phyloP scores from a whole-genome alignment of 92 coral and sea anemone genomes.

The Umimayanthus chanpuru region DNA sequence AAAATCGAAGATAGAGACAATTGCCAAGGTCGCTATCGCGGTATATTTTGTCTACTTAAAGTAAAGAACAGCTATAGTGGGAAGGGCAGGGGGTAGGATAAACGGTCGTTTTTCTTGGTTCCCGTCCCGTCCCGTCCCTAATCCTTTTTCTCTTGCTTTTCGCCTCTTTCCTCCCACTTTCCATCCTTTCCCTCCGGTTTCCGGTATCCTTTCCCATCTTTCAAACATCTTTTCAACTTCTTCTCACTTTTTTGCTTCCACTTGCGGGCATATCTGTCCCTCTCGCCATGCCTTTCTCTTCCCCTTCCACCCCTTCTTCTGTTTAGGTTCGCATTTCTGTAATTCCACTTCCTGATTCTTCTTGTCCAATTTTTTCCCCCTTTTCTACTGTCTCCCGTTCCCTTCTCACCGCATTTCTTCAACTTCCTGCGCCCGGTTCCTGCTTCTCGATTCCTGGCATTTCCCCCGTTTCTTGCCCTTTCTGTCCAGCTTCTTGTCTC shows the following conservation, averaged over 20 bases:
- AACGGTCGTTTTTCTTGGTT: too few relatives aligned
- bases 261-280: background rate
- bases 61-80: background rate
- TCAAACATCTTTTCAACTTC: too few relatives aligned
- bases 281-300: background rate
- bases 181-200: too few relatives aligned
- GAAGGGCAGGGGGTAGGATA: too few relatives aligned
- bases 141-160: too few relatives aligned
- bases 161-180: too few relatives aligned
- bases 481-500: background rate
- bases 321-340: background rate
- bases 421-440: background rate
- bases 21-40: conserved; percentile 22
- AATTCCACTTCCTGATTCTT: background rate
- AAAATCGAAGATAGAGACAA: conserved; percentile 11
- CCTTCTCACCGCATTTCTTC: too few relatives aligned
- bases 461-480: background rate
- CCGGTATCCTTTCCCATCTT: too few relatives aligned
- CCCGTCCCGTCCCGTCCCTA: too few relatives aligned
- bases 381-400: background rate
- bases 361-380: background rate
- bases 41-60: background rate
- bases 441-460: too few relatives aligned
- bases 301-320: background rate
- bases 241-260: too few relatives aligned